Base-by-base conservation (phyloP, 2,113 vertebrate species). In the Caloenas nicobarica region DNA sequence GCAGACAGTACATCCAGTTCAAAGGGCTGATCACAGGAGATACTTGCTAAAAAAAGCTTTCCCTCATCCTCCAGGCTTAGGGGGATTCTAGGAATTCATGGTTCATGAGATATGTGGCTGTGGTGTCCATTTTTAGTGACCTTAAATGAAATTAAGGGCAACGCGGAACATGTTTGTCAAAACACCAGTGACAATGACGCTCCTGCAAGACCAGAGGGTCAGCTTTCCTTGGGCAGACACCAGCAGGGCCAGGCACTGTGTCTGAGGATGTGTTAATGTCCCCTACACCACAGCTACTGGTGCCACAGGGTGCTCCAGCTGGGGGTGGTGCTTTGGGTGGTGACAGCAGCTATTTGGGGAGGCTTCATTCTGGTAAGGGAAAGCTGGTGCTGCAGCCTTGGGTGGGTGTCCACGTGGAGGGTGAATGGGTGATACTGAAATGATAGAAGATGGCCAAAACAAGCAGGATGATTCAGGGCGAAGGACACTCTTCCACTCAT, bases 21-120 rank as follows among this genome's bases (percentile, higher is more conserved):
- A 92, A 96, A 97, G 96, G 80, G 81, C 68, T 6, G 92, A 94
- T 81, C 88, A 68, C 53, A 51, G 61, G 64, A 95, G 88, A 57
- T 56, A 61, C 3, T 7, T 76, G 58, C 92, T 97, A 94, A 86
- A 48, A 68, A 93, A 68, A 93, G 66, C 82, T 89, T 97, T 87
- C 95, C 65, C 44, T 97, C 93, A 96, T 95, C 90, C 81, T 68
- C 76, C 2, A 24, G 96, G 95, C 93, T 97, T 97, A 94, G 79
- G 69, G 33, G 73, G 50, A 46, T 86, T 94, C 93, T 88, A 86
- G 88, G 93, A 96, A 95, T 91, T 89, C 61, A 94, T 81, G 33
- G 91, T 91, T 79, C 44, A 42, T 88, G 84, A 87, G 89, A 5
- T 68, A 81, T 53, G 84, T 79, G 79, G 58, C 64, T n/a, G 51